phyloP scores from a whole-genome alignment of 2,888 invertebrate species.

The Ophonus ardosiacus region DNA sequence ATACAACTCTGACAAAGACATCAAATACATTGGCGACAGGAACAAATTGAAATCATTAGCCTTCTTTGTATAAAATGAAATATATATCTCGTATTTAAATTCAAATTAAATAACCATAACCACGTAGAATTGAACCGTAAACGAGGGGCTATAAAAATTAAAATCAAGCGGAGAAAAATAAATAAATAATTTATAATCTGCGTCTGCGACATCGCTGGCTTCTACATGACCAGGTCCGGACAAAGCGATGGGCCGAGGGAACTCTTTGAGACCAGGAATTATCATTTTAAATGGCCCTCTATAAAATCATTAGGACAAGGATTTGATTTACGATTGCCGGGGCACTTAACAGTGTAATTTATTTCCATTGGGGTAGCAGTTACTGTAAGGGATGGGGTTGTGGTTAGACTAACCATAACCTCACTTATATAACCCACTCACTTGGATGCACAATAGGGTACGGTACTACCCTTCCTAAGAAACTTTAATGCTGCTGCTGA shows the following conservation, averaged over 20 bases:
- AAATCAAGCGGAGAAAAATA: constrained; percentile 36
- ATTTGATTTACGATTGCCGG: constrained; percentile 51
- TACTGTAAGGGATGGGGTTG: constrained; percentile 25
- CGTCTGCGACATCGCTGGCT: constrained; percentile 27
- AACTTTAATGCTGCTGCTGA: neutral
- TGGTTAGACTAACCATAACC: neutral
- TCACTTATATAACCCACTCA: constrained; percentile 43
- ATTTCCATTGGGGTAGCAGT: constrained; percentile 20
- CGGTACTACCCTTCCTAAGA: neutral
- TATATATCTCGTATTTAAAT: constrained; percentile 36
- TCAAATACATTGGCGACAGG: neutral
- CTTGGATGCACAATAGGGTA: constrained; percentile 12
- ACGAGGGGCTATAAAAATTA: constrained; percentile 45
- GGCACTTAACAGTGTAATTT: constrained; percentile 40
- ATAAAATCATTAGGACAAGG: constrained; percentile 53
- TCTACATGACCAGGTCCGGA: constrained; percentile 44
- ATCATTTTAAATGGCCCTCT: constrained; percentile 61
- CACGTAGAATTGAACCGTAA: constrained; percentile 15
- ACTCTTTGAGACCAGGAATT: constrained; percentile 55
- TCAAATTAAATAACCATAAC: constrained; percentile 30
- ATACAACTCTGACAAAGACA: neutral
- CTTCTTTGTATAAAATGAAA: neutral
- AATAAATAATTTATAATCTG: constrained; percentile 43
- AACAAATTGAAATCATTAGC: neutral
- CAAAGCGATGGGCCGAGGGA: constrained; percentile 33